Evolutionary conservation across 1,140 invertebrate genomes (phyloP), one percentile per base, ranked within the genome.

Genomic region (Drosophila parabipectinata): DNA sequence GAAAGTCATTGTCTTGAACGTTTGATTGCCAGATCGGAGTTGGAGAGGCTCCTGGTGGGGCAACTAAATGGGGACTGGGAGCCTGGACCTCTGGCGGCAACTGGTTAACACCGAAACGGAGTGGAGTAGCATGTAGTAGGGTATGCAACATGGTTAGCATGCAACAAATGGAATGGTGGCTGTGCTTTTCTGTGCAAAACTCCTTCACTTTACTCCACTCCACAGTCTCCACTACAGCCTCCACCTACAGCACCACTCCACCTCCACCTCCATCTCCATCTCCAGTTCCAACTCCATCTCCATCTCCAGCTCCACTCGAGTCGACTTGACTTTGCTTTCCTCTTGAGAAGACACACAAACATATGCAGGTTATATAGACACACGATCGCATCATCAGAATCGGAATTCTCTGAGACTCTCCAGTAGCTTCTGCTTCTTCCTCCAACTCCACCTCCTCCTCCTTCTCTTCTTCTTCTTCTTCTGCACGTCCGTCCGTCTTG

Each of bases 1-100:
- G 82, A 85, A 85, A 85, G 82, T 85, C 77, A 87, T 85, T 85
- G 81, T 85, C 75, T 71, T 28, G 26, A 84, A 68, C 74, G 48
- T 56, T 73, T 68, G 72, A 73, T 66, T 71, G 63, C 62, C 64
- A 68, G 34, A 7, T 28, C 8, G 59, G 51, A 24, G 7, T 50
- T 12, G 50, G 58, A 15, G 59, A 44, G 56, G 30, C 71, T 72
- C 61, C 52, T 45, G 32, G 14, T 15, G 44, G 44, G 39, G 21
- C 21, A 21, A 21, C 21, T 21, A 21, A 28, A 37, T 28, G 56
- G 28, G 15, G 15, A 14, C 34, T 30, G 58, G 41, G 56, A 28
- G 28, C 37, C 34, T 32, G 58, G 53, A 61, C 18, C 18, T 37
- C 21, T 66, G 48, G 55, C 34, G 56, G 56, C 45, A 73, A 64